Conservation (phyloP, 2,888 invertebrate species). For the Amphipoea lucens region DNA sequence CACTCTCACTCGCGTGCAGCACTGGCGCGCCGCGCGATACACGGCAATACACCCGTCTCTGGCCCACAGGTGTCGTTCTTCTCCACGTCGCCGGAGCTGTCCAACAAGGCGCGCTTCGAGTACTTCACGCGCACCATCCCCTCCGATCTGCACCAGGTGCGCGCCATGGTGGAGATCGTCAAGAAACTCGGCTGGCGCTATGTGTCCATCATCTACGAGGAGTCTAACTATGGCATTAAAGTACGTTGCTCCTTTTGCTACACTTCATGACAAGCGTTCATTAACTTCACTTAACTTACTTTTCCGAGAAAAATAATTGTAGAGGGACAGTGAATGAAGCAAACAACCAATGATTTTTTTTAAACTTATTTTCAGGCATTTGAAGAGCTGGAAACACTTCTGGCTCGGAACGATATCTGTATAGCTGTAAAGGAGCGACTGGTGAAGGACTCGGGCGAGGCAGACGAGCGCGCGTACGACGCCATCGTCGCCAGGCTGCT, state of each 20-base stretch:
- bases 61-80: conserved; percentile 97
- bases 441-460: conserved; percentile 98
- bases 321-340: not conserved
- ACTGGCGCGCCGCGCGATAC: not conserved
- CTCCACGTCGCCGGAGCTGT: conserved; percentile 97
- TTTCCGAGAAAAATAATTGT: not conserved
- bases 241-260: conserved; percentile 83
- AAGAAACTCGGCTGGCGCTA: conserved; percentile 97
- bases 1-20: not conserved
- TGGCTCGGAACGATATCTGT: conserved; percentile 96
- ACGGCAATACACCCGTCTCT: not conserved
- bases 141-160: conserved; percentile 97
- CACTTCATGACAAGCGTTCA: not conserved
- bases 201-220: conserved; percentile 98
- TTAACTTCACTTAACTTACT: not conserved
- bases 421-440: conserved; percentile 98
- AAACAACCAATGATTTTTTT: not conserved
- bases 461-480: conserved; percentile 96
- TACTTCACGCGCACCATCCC: conserved; percentile 98
- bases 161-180: conserved; percentile 98
- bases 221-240: conserved; percentile 98
- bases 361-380: conserved; percentile 92
- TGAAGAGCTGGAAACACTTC: conserved; percentile 96
- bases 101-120: conserved; percentile 98
- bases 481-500: conserved; percentile 95